Evolutionary conservation across 2,797 vertebrate species (phyloP), one percentile per base, ranked within the genome.

Genomic region (Gymnothorax javanicus): DNA sequence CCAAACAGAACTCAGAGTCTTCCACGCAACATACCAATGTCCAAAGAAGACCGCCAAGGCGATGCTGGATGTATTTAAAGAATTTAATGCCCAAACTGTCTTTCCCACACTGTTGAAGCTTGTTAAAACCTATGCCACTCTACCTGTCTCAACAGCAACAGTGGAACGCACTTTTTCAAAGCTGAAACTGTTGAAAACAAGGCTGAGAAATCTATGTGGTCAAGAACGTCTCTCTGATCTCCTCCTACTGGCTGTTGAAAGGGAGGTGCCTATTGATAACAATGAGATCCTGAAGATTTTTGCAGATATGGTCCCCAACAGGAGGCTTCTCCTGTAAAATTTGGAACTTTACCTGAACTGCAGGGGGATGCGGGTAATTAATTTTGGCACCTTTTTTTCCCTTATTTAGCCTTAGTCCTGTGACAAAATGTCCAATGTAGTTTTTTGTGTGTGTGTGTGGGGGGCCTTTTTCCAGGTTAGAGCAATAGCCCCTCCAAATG

Each of bases 101-200:
- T 83, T 83, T 7, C 82, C 82, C 60, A 60, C 25, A 59, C 58
- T 83, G 0, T 83, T 13, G 13, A 12, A 83, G 25, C 25, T 83
- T 0, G 0, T 83, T n/a, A 83, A 83, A 5, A 84, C 11, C 1
- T 60, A 33, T 84, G 82, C 82, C 4, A 84, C 82, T 2, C 82
- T 84, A 43, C 58, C 82, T 56, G 82, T 84, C 4, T 62, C 82
- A 59, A 84, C 58, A 33, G 82, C 82, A 25, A 88, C 84, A 2
- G 84, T 59, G 5, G 75, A 88, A 43, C 2, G 20, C 3, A 82
- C 87, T 3, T 87, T 85, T 13, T 82, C 83, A 56, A 87, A 85
- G 73, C 87, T 85, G 12, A 81, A 87, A 23, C 83, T 87, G 13
- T 73, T 87, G 0, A 87, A 87, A 82, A 71, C 50, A 2, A 87